Percentiles rank a stretch among this genome's conserved stretches.
phyloP scores from a whole-genome alignment of 2,888 invertebrate species.

The Campoplex capitator region DNA sequence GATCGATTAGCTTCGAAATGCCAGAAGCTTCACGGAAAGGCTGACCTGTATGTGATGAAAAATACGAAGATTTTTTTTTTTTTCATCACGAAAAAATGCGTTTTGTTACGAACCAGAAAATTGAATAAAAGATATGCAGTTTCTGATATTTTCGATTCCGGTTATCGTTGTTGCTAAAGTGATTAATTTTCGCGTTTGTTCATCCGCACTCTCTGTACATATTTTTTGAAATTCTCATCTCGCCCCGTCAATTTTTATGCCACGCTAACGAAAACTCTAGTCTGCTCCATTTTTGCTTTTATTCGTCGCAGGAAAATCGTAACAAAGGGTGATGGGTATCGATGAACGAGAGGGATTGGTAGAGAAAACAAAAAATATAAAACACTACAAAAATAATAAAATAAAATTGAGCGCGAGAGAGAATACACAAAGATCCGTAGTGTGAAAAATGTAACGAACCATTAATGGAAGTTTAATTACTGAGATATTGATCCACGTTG shows the following conservation, averaged over 20 bases:
- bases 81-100: background rate
- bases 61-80: background rate
- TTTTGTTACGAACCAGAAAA: slow-evolving; percentile 7
- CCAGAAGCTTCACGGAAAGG: background rate
- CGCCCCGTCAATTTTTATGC: background rate
- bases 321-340: background rate
- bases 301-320: background rate
- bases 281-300: slow-evolving; percentile 9
- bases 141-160: slow-evolving; percentile 20
- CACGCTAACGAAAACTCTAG: background rate
- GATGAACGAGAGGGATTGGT: background rate
- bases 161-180: slow-evolving; percentile 18
- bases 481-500: slow-evolving; percentile 40
- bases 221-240: background rate
- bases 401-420: background rate
- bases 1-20: too few relatives aligned
- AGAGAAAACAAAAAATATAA: background rate
- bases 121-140: slow-evolving; percentile 36
- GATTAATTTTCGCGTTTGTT: slow-evolving; percentile 8
- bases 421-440: background rate
- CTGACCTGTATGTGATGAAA: slow-evolving; percentile 10
- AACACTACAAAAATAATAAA: background rate
- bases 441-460: slow-evolving; percentile 16
- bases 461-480: slow-evolving; percentile 48
- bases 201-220: slow-evolving; percentile 20